A percentile compares a stretch with the other conserved stretches of the same genome.
Evolutionary conservation across 64 coral and sea anemone genomes (phyloP).

Genomic region (Porites lutea): DNA sequence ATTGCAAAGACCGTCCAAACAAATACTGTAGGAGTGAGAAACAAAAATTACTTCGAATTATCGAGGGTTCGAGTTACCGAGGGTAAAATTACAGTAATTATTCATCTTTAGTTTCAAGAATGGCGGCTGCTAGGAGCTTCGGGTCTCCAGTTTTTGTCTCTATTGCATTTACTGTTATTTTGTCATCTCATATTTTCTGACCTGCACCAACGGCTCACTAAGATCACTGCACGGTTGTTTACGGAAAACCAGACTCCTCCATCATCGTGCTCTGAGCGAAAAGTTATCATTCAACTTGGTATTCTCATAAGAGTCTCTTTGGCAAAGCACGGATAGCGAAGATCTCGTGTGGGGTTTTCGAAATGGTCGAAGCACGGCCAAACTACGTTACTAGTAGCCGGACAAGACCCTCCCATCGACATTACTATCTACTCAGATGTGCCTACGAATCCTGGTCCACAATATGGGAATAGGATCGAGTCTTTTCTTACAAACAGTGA

Average conservation of each 20-base stretch:
- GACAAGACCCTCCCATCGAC: slow-evolving; percentile 61
- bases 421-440: slow-evolving; percentile 58
- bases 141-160: slow-evolving; percentile 20
- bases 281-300: slow-evolving; percentile 29
- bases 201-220: slow-evolving; percentile 1
- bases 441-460: slow-evolving; percentile 46
- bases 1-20: too few species aligned
- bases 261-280: background rate
- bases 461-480: background rate
- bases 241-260: background rate
- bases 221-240: background rate
- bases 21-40: too few species aligned
- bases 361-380: slow-evolving; percentile 64
- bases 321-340: background rate
- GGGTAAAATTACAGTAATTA: too few species aligned
- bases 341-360: slow-evolving; percentile 42
- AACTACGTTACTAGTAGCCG: slow-evolving; percentile 41
- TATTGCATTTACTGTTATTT: slow-evolving; percentile 35
- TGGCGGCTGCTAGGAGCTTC: slow-evolving; percentile 9
- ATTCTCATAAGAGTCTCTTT: slow-evolving; percentile 5
- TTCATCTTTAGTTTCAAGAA: too few species aligned
- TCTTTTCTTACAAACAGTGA: background rate
- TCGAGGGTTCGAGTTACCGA: too few species aligned
- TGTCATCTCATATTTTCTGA: slow-evolving; percentile 21
- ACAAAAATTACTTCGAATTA: too few species aligned